Percentiles rank a stretch among this genome's conserved stretches.
Evolutionary conservation across 2,113 vertebrate genomes (phyloP).

Genomic region (Arenaria interpres): DNA sequence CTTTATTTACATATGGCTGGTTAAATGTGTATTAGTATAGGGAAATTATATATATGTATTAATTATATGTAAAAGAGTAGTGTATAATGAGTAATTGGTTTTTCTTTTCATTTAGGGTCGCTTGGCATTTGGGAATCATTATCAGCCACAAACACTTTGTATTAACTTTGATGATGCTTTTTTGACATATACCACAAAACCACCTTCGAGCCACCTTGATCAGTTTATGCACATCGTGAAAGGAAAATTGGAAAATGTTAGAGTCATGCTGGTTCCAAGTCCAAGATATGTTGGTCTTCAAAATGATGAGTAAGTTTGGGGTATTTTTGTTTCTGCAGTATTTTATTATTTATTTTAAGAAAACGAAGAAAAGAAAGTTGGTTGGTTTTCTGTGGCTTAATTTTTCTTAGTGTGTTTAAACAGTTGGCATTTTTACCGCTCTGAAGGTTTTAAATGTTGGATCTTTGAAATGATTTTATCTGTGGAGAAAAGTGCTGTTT

Average conservation of each 20-base stretch:
- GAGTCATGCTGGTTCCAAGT: conserved; percentile 98
- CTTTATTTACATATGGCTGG: background rate
- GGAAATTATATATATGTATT: background rate
- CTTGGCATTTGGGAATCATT: conserved; percentile 95
- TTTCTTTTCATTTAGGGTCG: conserved; percentile 82
- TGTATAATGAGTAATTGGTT: background rate
- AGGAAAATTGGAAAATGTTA: conserved; percentile 94
- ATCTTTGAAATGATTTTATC: background rate
- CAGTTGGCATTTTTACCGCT: background rate
- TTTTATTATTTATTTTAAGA: background rate
- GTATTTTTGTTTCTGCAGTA: background rate
- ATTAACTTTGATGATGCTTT: conserved; percentile 97
- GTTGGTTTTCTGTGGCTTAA: background rate
- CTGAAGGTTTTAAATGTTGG: background rate
- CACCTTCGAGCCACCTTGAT: conserved; percentile 97
- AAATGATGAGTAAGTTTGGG: conserved; percentile 90
- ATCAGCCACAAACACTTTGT: conserved; percentile 94
- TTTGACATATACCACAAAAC: conserved; percentile 95
- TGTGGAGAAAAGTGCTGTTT: background rate
- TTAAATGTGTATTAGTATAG: background rate
- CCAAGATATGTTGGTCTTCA: conserved; percentile 93
- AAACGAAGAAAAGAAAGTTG: background rate
- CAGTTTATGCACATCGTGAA: conserved; percentile 98
- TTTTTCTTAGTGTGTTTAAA: background rate
- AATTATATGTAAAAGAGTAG: background rate